These are phyloP conservation scores for Mesoligia furuncula DNA, from an alignment of 2,888 invertebrate species.

Conservation along the genomic window DNA sequence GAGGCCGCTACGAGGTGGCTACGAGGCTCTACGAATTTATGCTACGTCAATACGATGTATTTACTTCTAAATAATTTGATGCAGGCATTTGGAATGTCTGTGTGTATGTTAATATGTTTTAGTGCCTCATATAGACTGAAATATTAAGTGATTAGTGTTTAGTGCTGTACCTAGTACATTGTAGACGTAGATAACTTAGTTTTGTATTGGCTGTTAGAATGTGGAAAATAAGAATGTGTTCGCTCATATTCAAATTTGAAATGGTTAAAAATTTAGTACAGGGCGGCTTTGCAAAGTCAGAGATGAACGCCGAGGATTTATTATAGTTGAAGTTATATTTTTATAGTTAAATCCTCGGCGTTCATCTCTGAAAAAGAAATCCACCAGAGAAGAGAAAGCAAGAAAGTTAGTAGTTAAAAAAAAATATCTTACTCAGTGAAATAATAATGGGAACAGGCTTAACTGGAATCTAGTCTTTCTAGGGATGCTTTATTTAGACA, in stretches of 20 bases:
- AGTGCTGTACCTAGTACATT: neutral
- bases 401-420: neutral
- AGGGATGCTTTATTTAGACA: neutral
- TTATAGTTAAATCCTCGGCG: too few species aligned
- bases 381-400: neutral
- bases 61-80: conserved; percentile 46
- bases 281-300: neutral
- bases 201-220: neutral
- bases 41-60: conserved; percentile 43
- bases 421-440: neutral
- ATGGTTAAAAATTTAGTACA: neutral
- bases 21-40: conserved; percentile 45
- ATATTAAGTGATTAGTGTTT: conserved; percentile 31
- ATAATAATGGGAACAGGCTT: neutral
- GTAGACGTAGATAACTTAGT: conserved; percentile 7
- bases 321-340: too few species aligned
- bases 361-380: too few species aligned
- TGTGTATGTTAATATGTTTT: conserved; percentile 4
- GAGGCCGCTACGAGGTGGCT: conserved; percentile 35
- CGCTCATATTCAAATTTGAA: neutral
- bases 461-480: neutral
- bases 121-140: conserved; percentile 8
- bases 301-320: neutral
- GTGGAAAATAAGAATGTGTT: neutral
- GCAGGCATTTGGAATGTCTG: conserved; percentile 18